These are phyloP conservation scores for Platysteira castanea DNA, from an alignment of 2,113 vertebrate genomes.

Conservation along the genomic window DNA sequence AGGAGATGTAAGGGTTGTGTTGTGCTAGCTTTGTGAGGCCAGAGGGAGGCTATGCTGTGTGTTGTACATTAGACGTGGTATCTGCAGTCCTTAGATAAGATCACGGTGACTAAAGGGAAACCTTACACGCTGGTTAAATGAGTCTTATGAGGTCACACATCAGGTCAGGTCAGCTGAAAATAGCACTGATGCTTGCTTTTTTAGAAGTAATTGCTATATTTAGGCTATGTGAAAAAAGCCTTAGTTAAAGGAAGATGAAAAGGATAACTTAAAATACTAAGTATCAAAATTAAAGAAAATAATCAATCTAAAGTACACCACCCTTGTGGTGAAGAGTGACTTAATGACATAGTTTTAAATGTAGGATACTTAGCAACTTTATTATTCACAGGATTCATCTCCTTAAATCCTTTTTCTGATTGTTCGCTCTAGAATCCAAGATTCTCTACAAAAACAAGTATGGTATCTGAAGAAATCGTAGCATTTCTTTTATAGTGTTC, in stretches of 20 bases:
- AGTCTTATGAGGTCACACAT: background rate
- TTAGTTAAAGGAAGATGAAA: background rate
- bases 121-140: background rate
- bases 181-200: background rate
- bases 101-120: background rate
- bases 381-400: background rate
- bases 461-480: background rate
- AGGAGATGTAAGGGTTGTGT: background rate
- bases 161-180: background rate
- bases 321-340: background rate
- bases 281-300: background rate
- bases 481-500: background rate
- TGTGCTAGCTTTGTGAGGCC: background rate
- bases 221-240: background rate
- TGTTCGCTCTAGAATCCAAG: background rate
- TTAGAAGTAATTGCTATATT: background rate
- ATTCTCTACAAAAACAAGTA: background rate
- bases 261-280: background rate
- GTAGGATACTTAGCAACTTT: background rate
- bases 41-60: background rate
- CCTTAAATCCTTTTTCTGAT: background rate
- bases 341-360: background rate
- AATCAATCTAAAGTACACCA: background rate
- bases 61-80: rapidly evolving
- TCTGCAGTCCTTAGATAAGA: background rate